Percentiles rank a stretch among this genome's conserved stretches.
Conservation (phyloP, 64 coral and sea anemone genomes). For the Stichodactyla helianthus region DNA sequence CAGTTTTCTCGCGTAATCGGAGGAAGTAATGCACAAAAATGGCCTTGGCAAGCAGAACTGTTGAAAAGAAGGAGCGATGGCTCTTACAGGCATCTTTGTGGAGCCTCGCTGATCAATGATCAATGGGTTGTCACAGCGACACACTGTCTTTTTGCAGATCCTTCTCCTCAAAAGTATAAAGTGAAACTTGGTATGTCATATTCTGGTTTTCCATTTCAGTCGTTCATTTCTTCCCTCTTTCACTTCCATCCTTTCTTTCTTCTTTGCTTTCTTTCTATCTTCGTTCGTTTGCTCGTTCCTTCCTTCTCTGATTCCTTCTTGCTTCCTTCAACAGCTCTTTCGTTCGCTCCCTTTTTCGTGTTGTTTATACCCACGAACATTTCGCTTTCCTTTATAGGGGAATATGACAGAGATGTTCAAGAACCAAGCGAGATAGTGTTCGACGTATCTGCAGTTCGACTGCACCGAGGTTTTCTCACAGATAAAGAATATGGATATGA, state of each 20-base stretch:
- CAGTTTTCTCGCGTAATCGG: background rate
- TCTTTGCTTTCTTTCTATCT: too few species aligned
- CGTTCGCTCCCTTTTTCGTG: background rate
- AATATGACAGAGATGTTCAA: background rate
- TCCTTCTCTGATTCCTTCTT: background rate
- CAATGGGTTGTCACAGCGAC: conserved; percentile 20
- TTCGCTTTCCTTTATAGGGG: background rate
- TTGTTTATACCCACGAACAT: background rate
- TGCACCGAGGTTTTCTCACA: background rate
- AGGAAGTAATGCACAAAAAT: background rate
- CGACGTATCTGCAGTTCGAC: background rate
- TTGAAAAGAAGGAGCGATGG: background rate
- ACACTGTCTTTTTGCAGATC: background rate
- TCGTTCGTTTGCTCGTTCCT: too few species aligned
- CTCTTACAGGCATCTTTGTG: background rate
- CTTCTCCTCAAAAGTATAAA: background rate
- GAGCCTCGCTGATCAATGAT: conserved; percentile 18
- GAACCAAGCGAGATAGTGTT: background rate
- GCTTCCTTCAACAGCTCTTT: too few species aligned
- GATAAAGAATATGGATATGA: background rate
- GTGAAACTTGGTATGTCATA: background rate
- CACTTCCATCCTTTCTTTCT: too few species aligned
- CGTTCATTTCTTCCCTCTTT: background rate
- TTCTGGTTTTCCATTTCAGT: background rate
- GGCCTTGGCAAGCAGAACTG: conserved; percentile 25